These are phyloP conservation scores for Leistus spinibarbis DNA, from an alignment of 2,888 invertebrate genomes.

Conservation along the genomic window DNA sequence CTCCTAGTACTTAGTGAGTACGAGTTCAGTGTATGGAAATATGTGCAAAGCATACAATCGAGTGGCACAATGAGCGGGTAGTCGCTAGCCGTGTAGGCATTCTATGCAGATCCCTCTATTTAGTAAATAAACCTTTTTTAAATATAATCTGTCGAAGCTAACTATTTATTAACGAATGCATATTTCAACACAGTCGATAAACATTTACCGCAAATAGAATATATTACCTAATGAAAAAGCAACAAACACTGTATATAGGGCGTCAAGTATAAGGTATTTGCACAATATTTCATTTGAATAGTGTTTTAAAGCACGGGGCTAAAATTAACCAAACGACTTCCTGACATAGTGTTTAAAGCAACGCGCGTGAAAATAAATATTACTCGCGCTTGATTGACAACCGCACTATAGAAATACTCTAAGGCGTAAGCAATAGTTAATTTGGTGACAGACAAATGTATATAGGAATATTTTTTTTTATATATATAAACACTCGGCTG, in stretches of 20 bases:
- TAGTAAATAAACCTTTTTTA: too few species aligned
- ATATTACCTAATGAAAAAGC: not conserved
- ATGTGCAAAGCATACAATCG: too few species aligned
- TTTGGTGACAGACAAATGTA: conserved; percentile 28
- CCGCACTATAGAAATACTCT: not conserved
- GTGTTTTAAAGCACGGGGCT: conserved; percentile 6
- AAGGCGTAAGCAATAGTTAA: conserved; percentile 14
- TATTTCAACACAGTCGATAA: not conserved
- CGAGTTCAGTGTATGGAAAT: too few species aligned
- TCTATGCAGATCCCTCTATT: too few species aligned
- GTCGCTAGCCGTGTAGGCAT: too few species aligned
- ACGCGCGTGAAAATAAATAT: conserved; percentile 21
- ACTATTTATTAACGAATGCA: not conserved
- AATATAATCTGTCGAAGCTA: too few species aligned
- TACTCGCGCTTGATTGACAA: conserved; percentile 29
- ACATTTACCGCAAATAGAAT: not conserved
- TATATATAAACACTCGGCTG: not conserved
- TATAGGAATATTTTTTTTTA: not conserved
- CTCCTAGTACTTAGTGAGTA: too few species aligned
- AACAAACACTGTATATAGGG: not conserved
- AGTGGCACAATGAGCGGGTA: too few species aligned
- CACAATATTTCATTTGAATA: conserved; percentile 23
- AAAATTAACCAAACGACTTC: conserved; percentile 31
- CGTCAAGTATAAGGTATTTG: not conserved
- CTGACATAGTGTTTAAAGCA: conserved; percentile 15